These are phyloP conservation scores for Limnephilus marmoratus DNA, from an alignment of 2,888 invertebrate genomes.

Conservation along the genomic window DNA sequence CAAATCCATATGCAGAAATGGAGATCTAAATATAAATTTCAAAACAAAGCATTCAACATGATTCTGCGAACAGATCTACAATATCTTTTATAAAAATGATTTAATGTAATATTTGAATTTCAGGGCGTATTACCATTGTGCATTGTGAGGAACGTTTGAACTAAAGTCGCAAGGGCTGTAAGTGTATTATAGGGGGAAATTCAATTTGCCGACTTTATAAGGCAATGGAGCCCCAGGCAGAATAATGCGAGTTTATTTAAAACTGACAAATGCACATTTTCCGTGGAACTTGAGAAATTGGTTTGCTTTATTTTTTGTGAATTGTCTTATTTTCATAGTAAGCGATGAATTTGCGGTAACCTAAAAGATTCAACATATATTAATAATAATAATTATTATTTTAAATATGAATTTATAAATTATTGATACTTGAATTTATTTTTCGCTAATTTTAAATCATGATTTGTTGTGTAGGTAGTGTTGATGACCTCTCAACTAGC, in stretches of 20 bases:
- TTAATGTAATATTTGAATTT: background rate
- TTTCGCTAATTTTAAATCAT: too few relatives aligned
- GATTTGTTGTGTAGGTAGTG: too few relatives aligned
- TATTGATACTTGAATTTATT: too few relatives aligned
- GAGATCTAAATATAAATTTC: too few relatives aligned
- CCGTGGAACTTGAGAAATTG: background rate
- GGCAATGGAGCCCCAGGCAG: background rate
- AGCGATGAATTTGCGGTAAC: background rate
- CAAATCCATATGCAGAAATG: too few relatives aligned
- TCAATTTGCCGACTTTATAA: constrained; percentile 2
- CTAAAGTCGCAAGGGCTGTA: background rate
- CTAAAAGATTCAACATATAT: too few relatives aligned
- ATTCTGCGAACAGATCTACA: background rate
- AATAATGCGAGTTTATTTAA: background rate
- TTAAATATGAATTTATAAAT: too few relatives aligned
- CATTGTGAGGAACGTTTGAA: background rate
- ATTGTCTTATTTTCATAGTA: background rate
- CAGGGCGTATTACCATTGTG: background rate
- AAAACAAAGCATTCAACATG: background rate
- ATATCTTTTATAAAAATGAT: background rate
- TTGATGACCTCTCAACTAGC: too few relatives aligned
- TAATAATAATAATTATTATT: too few relatives aligned
- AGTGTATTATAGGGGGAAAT: background rate
- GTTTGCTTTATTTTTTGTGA: background rate
- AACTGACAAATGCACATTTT: background rate